Evolutionary conservation across 2,113 vertebrate genomes (phyloP).

Genomic region (Capreolus pygargus): DNA sequence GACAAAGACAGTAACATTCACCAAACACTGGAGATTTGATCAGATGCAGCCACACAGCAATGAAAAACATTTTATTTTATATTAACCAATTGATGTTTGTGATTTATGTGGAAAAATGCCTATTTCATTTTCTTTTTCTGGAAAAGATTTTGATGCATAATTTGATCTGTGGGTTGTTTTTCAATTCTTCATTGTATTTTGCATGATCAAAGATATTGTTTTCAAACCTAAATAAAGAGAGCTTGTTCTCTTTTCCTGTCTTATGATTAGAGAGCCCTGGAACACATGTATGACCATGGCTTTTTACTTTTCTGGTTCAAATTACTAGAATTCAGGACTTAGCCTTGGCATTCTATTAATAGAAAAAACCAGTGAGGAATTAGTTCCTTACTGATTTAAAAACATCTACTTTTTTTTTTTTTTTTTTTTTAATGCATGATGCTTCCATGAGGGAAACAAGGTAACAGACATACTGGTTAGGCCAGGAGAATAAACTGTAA

Average conservation of each 20-base stretch:
- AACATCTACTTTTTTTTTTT: neutral
- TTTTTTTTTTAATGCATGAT: neutral
- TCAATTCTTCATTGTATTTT: slow-evolving; percentile 29
- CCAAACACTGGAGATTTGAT: neutral
- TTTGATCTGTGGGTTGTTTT: neutral
- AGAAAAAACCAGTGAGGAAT: slow-evolving; percentile 40
- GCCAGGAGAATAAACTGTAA: neutral
- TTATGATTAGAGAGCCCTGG: slow-evolving; percentile 20
- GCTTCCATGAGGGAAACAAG: neutral
- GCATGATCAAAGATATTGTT: slow-evolving; percentile 17
- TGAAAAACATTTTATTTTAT: slow-evolving; percentile 21
- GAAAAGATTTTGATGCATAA: slow-evolving; percentile 21
- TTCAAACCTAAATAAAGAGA: slow-evolving; percentile 28
- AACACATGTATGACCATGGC: neutral
- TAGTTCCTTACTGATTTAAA: neutral
- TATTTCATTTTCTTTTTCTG: neutral
- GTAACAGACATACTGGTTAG: neutral
- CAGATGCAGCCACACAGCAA: neutral
- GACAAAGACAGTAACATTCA: slow-evolving; percentile 7
- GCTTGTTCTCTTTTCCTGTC: slow-evolving; percentile 18
- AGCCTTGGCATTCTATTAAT: slow-evolving; percentile 36
- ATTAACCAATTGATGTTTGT: slow-evolving; percentile 24
- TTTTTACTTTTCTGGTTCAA: slow-evolving; percentile 54
- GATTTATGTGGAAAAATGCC: neutral
- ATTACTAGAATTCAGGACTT: slow-evolving; percentile 48